phyloP scores from a whole-genome alignment of 2,888 invertebrate species.

The Drosophila pseudotalamancana region DNA sequence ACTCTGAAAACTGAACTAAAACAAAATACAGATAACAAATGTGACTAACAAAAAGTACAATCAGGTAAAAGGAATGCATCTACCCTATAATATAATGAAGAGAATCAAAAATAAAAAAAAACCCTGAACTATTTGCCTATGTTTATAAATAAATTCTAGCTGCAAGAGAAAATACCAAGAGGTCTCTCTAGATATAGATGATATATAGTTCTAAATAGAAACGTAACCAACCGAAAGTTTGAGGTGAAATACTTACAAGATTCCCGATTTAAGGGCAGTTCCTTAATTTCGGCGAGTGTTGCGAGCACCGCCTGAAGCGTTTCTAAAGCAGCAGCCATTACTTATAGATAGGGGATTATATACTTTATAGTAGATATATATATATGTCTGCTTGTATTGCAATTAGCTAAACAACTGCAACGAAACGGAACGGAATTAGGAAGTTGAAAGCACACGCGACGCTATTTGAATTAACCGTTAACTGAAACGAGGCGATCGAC shows the following conservation, averaged over 20 bases:
- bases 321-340: constrained; percentile 81
- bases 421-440: constrained; percentile 37
- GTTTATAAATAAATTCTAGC: too few relatives aligned
- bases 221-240: background rate
- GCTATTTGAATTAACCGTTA: constrained; percentile 71
- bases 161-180: background rate
- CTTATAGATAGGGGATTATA: constrained; percentile 15
- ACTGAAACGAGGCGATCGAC: constrained; percentile 65
- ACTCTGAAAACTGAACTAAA: too few relatives aligned
- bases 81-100: too few relatives aligned
- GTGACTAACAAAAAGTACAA: too few relatives aligned
- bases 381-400: constrained; percentile 11
- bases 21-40: too few relatives aligned
- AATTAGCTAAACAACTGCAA: constrained; percentile 40
- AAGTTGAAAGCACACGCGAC: constrained; percentile 50
- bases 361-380: constrained; percentile 1
- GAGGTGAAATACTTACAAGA: constrained; percentile 75
- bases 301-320: constrained; percentile 72
- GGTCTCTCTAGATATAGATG: background rate
- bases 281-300: constrained; percentile 74
- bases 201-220: background rate
- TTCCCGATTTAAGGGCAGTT: constrained; percentile 80
- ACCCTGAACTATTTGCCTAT: too few relatives aligned
- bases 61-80: too few relatives aligned
- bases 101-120: too few relatives aligned